Percentiles rank a stretch among this genome's conserved stretches.
phyloP scores from a whole-genome alignment of 2,113 vertebrate species.

The Pachyramphus minor region DNA sequence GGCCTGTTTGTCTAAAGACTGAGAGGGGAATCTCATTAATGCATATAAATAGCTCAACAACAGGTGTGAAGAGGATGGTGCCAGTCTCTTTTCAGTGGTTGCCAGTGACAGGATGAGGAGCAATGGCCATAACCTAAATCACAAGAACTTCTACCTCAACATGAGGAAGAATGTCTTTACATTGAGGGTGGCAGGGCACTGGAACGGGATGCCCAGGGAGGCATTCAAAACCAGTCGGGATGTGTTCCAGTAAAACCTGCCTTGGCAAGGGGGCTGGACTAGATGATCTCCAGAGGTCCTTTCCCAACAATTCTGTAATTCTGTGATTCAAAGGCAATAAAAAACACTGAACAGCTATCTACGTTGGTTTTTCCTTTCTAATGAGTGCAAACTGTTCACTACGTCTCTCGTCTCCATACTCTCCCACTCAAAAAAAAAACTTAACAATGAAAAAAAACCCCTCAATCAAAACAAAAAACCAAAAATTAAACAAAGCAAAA shows the following conservation, averaged over 20 bases:
- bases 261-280: neutral
- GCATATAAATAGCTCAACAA: neutral
- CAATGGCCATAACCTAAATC: neutral
- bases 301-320: neutral
- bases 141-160: neutral
- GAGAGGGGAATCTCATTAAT: neutral
- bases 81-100: neutral
- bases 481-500: neutral
- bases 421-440: neutral
- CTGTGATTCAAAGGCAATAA: neutral
- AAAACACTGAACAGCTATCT: neutral
- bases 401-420: neutral
- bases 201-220: neutral
- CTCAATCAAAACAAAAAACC: neutral
- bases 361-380: too few relatives aligned
- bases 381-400: neutral
- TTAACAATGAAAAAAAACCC: neutral
- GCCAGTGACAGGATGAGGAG: neutral
- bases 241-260: neutral
- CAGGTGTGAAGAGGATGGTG: neutral
- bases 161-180: neutral
- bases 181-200: too few relatives aligned
- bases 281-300: neutral
- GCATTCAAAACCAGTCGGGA: neutral
- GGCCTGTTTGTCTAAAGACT: neutral